Evolutionary conservation across 2,113 vertebrate species (phyloP).

Genomic region (Psilopogon haemacephalus): DNA sequence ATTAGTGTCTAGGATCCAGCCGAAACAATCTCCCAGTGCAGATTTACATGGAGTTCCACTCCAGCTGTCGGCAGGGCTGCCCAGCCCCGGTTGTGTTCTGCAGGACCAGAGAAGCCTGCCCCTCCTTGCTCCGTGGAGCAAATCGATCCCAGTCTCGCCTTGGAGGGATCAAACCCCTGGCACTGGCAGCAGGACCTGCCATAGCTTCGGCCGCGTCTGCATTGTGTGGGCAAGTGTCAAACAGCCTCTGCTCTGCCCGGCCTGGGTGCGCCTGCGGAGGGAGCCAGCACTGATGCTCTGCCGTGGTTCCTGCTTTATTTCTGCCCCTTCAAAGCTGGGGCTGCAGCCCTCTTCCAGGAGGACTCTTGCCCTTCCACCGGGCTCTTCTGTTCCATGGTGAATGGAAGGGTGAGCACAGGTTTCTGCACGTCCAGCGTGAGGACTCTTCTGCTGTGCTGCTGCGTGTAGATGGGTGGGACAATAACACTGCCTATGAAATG

Average conservation of each 20-base stretch:
- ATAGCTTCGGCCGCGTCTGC: rapidly evolving
- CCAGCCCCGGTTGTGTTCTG: neutral
- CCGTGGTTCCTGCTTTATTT: neutral
- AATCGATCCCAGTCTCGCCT: neutral
- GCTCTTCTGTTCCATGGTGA: neutral
- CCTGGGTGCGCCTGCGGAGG: neutral
- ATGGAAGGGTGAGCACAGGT: neutral
- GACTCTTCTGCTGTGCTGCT: neutral
- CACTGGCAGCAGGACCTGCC: neutral
- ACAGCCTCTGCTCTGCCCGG: neutral
- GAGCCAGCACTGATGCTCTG: rapidly evolving
- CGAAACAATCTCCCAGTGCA: neutral
- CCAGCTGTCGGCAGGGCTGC: neutral
- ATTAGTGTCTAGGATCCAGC: neutral
- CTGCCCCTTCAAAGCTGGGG: neutral
- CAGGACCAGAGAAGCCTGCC: neutral
- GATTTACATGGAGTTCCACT: neutral
- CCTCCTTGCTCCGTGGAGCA: neutral
- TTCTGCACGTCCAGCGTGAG: neutral
- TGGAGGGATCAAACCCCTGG: rapidly evolving
- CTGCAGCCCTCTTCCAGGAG: neutral
- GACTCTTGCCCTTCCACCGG: too few species aligned
- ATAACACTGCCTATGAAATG: neutral
- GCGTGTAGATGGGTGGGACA: neutral
- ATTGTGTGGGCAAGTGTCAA: rapidly evolving